These are phyloP conservation scores for Labia minor DNA, from an alignment of 2,888 invertebrate species.

Conservation along the genomic window DNA sequence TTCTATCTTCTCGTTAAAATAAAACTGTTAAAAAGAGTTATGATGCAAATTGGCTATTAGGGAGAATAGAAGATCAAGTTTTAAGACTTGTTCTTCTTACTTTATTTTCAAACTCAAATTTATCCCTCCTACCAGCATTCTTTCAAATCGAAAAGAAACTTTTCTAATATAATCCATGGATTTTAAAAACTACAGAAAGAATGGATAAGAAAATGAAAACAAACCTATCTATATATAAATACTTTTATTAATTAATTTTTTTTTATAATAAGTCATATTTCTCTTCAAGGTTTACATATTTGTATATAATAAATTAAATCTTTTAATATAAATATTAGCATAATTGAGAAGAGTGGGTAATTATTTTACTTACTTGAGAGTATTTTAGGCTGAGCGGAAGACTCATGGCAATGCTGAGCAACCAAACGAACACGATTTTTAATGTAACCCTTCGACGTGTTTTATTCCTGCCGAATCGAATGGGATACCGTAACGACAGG, in stretches of 20 bases:
- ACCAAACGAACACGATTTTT: conserved; percentile 90
- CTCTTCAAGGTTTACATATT: too few species aligned
- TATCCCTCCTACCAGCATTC: too few species aligned
- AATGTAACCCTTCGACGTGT: conserved; percentile 71
- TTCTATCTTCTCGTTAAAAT: not conserved
- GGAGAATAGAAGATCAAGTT: not conserved
- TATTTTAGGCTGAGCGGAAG: conserved; percentile 81
- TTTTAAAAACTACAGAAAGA: too few species aligned
- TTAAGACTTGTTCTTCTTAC: not conserved
- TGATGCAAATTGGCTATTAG: not conserved
- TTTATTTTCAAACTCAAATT: not conserved
- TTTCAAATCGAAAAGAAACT: too few species aligned
- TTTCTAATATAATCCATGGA: too few species aligned
- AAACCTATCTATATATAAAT: too few species aligned
- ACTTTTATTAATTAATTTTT: too few species aligned
- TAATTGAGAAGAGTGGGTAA: too few species aligned
- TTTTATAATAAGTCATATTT: too few species aligned
- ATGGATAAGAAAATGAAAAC: too few species aligned
- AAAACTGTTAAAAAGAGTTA: not conserved
- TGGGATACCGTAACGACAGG: conserved; percentile 80
- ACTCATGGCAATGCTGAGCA: conserved; percentile 84
- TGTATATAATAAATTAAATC: too few species aligned
- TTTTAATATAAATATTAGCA: too few species aligned
- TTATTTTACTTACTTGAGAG: conserved; percentile 64
- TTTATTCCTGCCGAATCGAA: conserved; percentile 84